Evolutionary conservation across 2,888 invertebrate species (phyloP).

Genomic region (Protonemura montana): DNA sequence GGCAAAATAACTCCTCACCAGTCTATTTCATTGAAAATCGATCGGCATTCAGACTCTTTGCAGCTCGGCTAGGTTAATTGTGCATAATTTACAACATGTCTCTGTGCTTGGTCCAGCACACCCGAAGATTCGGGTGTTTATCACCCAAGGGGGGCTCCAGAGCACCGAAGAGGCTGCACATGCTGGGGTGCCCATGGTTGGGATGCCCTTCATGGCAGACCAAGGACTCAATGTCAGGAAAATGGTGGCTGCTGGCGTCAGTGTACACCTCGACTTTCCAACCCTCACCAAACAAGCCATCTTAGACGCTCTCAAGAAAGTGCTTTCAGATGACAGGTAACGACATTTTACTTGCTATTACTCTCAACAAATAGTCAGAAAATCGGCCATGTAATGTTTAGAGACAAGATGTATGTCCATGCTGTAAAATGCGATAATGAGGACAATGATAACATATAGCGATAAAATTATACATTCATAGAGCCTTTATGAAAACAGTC

Average conservation of each 20-base stretch:
- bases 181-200: slow-evolving; percentile 41
- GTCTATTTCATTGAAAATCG: background rate
- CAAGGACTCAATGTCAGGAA: slow-evolving; percentile 42
- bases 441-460: background rate
- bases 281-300: slow-evolving; percentile 38
- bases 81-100: background rate
- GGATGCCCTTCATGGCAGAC: slow-evolving; percentile 44
- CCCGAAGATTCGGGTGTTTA: slow-evolving; percentile 44
- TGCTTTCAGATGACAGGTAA: slow-evolving; percentile 37
- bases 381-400: background rate
- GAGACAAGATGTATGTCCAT: background rate
- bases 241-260: slow-evolving; percentile 38
- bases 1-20: background rate
- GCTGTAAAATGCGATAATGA: background rate
- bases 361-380: background rate
- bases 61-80: background rate
- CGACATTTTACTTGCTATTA: background rate
- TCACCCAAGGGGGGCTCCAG: slow-evolving; percentile 45
- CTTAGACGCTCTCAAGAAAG: slow-evolving; percentile 33
- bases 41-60: background rate
- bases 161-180: slow-evolving; percentile 44
- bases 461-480: no score
- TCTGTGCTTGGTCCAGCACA: slow-evolving; percentile 28
- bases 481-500: background rate
- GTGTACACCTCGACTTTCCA: slow-evolving; percentile 39